A percentile compares a stretch with the other conserved stretches of the same genome.
Evolutionary conservation across 2,797 vertebrate species (phyloP).

Genomic region (Gymnoscopelus braueri): DNA sequence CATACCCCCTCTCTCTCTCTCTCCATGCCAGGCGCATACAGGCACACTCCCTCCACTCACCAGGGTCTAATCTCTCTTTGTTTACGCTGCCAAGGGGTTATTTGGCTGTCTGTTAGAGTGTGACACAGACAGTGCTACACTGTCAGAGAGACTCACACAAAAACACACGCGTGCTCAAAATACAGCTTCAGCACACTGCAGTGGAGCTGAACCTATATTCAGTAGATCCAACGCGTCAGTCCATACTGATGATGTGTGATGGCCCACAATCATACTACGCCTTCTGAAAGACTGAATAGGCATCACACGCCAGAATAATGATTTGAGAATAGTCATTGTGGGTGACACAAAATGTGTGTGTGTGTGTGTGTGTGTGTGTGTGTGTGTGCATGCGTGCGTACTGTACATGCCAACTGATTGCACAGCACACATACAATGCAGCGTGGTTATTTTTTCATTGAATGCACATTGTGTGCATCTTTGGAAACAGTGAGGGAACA

Average conservation of each 20-base stretch:
- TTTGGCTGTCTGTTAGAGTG: constrained; percentile 84
- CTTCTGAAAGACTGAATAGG: constrained; percentile 61
- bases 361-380: too few relatives aligned
- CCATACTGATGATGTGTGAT: constrained; percentile 70
- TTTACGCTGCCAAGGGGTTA: constrained; percentile 85
- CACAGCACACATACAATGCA: too few relatives aligned
- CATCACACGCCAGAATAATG: constrained; percentile 48
- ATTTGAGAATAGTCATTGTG: constrained; percentile 47
- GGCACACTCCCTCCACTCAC: constrained; percentile 80
- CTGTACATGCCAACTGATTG: too few relatives aligned
- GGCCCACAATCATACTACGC: constrained; percentile 70
- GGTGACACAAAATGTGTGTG: constrained; percentile 14
- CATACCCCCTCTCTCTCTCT: constrained; percentile 38
- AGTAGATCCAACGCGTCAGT: constrained; percentile 70
- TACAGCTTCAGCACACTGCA: constrained; percentile 69
- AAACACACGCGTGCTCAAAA: constrained; percentile 6
- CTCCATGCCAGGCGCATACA: constrained; percentile 72
- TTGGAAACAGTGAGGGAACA: too few relatives aligned
- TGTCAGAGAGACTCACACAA: constrained; percentile 59
- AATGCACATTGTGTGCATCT: too few relatives aligned
- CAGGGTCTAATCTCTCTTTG: constrained; percentile 86
- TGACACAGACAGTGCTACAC: constrained; percentile 78
- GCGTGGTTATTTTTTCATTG: too few relatives aligned
- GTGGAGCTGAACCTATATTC: constrained; percentile 70
- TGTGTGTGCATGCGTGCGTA: too few relatives aligned